Conservation (phyloP, 2,113 vertebrate genomes). For the Crotalus viridis region DNA sequence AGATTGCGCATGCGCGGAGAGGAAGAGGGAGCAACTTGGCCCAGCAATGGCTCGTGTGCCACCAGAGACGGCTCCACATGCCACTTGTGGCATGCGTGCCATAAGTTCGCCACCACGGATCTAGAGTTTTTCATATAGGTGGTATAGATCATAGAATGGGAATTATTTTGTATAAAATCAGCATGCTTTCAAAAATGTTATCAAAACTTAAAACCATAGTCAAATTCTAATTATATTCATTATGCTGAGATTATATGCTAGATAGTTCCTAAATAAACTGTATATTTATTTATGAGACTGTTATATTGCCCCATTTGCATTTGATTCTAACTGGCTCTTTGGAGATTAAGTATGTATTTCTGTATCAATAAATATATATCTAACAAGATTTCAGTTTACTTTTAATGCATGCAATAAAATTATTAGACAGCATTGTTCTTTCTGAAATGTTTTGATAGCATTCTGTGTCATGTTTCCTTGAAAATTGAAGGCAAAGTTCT, state of each 20-base stretch:
- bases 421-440: not conserved
- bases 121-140: not conserved
- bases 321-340: not conserved
- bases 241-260: not conserved
- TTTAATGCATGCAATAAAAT: not conserved
- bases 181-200: not conserved
- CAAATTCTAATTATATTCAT: not conserved
- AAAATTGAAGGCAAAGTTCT: too few relatives aligned
- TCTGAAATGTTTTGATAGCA: fast-evolving
- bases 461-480: too few relatives aligned
- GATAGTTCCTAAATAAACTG: not conserved
- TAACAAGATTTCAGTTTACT: not conserved
- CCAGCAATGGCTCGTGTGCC: too few relatives aligned
- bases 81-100: too few relatives aligned
- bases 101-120: too few relatives aligned
- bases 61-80: too few relatives aligned
- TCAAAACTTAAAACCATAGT: not conserved
- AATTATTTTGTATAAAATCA: not conserved
- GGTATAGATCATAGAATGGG: not conserved
- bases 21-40: too few relatives aligned
- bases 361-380: not conserved
- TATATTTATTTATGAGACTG: not conserved
- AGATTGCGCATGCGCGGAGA: too few relatives aligned
- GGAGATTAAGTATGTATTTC: not conserved
- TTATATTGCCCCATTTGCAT: not conserved